Conservation (phyloP, 1,140 invertebrate genomes). For the Drosophila bifasciata region DNA sequence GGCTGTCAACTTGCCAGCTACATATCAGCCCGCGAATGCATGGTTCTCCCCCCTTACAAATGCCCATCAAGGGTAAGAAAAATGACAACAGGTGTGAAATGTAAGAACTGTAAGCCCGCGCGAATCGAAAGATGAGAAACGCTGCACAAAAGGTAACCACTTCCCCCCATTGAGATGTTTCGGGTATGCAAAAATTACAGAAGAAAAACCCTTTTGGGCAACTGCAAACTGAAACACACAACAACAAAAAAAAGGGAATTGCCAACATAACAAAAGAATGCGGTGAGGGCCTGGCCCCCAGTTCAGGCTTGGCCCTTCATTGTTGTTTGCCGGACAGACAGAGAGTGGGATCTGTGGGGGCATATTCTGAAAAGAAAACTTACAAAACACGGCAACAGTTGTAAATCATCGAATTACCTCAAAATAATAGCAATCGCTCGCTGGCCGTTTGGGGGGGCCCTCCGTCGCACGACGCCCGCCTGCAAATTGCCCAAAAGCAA, state of each 20-base stretch:
- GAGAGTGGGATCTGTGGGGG: slow-evolving; percentile 41
- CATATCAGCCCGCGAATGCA: slow-evolving; percentile 7
- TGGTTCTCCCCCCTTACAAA: slow-evolving; percentile 6
- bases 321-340: slow-evolving; percentile 46
- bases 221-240: neutral
- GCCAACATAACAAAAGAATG: slow-evolving; percentile 77
- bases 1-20: slow-evolving; percentile 59
- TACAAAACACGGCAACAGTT: slow-evolving; percentile 80
- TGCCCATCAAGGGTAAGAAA: slow-evolving; percentile 34
- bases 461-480: neutral
- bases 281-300: slow-evolving; percentile 57
- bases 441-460: slow-evolving; percentile 50
- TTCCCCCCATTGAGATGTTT: slow-evolving; percentile 55
- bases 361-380: slow-evolving; percentile 71
- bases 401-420: slow-evolving; percentile 82
- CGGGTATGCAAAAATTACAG: slow-evolving; percentile 59
- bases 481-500: slow-evolving; percentile 48
- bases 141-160: slow-evolving; percentile 39
- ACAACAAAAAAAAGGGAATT: slow-evolving; percentile 47
- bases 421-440: slow-evolving; percentile 80
- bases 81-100: slow-evolving; percentile 73
- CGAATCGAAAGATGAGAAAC: slow-evolving; percentile 4
- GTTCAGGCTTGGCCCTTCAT: slow-evolving; percentile 62
- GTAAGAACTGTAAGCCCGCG: slow-evolving; percentile 30
- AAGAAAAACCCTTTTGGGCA: slow-evolving; percentile 9